A percentile compares a stretch with the other conserved stretches of the same genome.
Conservation (phyloP, 2,113 vertebrate genomes). For the Istiophorus platypterus region DNA sequence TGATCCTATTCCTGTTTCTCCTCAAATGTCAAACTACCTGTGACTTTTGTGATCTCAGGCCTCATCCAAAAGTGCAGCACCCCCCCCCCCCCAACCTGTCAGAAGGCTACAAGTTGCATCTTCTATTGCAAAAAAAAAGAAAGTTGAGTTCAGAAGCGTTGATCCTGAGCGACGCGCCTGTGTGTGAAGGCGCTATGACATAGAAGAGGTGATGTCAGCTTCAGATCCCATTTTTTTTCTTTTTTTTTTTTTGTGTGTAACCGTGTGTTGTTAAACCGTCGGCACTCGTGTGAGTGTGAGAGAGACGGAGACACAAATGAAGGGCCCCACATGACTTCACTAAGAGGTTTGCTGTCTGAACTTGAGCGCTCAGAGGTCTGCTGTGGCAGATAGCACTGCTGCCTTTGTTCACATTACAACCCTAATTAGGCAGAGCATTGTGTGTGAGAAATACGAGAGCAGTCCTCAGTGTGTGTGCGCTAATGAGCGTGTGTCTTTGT, state of each 20-base stretch:
- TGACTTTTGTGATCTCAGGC: neutral
- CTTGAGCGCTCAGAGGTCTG: slow-evolving; percentile 63
- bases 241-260: too few relatives aligned
- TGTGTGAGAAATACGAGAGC: slow-evolving; percentile 76
- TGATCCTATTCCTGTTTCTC: neutral
- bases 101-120: neutral
- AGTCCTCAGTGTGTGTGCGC: slow-evolving; percentile 7
- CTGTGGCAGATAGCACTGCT: slow-evolving; percentile 69
- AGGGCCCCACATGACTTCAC: slow-evolving; percentile 48
- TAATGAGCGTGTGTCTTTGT: too few relatives aligned
- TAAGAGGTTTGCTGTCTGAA: slow-evolving; percentile 63
- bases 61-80: neutral
- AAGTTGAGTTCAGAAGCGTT: neutral
- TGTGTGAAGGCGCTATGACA: neutral
- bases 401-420: slow-evolving; percentile 81
- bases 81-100: neutral
- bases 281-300: neutral
- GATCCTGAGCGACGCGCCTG: neutral
- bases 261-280: slow-evolving; percentile 3
- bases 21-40: neutral
- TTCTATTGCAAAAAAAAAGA: neutral
- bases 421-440: slow-evolving; percentile 79
- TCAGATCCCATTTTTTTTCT: neutral
- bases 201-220: neutral
- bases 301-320: slow-evolving; percentile 20